Evolutionary conservation across 2,797 vertebrate genomes (phyloP).

Genomic region (Ara ararauna): DNA sequence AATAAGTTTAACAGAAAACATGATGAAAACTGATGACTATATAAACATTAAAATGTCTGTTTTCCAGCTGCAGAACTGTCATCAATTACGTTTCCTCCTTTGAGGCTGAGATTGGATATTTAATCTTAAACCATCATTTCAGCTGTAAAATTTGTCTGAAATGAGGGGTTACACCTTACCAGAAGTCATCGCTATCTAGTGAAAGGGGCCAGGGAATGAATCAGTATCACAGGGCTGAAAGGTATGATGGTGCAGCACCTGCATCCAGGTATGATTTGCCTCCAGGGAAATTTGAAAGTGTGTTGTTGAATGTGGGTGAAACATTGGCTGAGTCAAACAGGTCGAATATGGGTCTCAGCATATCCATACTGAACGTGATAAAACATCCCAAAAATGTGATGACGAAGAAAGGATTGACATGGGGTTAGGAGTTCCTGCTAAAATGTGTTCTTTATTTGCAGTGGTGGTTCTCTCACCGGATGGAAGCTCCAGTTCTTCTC

Average conservation of each 20-base stretch:
- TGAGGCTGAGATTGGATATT: not conserved
- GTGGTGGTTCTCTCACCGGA: not conserved
- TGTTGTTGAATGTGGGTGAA: not conserved
- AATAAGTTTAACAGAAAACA: not conserved
- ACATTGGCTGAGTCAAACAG: not conserved
- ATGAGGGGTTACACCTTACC: not conserved
- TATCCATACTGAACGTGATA: not conserved
- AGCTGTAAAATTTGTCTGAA: not conserved
- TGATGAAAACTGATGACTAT: not conserved
- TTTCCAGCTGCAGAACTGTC: not conserved
- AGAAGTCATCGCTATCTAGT: not conserved
- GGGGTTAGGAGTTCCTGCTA: not conserved
- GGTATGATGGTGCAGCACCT: fast-evolving
- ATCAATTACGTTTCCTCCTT: not conserved
- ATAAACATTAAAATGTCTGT: not conserved
- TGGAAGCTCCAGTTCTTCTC: not conserved
- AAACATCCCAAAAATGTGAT: not conserved
- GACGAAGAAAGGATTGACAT: not conserved
- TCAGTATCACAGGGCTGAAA: not conserved
- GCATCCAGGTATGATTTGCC: not conserved
- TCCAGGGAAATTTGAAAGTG: not conserved
- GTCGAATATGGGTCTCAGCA: not conserved
- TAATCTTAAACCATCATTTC: not conserved
- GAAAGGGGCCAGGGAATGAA: not conserved
- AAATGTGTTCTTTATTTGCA: not conserved